Percentiles rank a stretch among this genome's conserved stretches.
These are phyloP conservation scores for Cottoperca gobio DNA, from an alignment of 2,797 vertebrate genomes.

Conservation along the genomic window DNA sequence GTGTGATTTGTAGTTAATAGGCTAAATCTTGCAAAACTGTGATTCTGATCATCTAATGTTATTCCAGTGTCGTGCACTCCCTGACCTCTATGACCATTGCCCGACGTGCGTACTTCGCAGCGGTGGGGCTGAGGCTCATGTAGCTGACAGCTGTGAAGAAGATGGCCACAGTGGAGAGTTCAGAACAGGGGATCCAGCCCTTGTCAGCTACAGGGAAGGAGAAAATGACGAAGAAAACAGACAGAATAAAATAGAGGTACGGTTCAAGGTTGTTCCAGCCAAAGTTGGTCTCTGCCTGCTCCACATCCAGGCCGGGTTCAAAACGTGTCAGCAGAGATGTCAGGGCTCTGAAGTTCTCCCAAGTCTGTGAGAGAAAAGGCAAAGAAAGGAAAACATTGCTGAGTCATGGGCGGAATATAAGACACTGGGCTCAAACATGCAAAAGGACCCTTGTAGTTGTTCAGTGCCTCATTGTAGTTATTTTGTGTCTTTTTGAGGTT, in stretches of 20 bases:
- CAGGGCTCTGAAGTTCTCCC: constrained; percentile 94
- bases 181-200: constrained; percentile 95
- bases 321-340: constrained; percentile 93
- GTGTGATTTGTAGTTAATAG: background rate
- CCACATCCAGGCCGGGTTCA: constrained; percentile 93
- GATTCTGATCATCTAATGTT: background rate
- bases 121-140: constrained; percentile 90
- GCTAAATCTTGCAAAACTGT: constrained; percentile 2
- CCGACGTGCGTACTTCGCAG: constrained; percentile 87
- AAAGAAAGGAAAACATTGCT: background rate
- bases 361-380: constrained; percentile 80
- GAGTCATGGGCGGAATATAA: background rate
- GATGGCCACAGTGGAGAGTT: constrained; percentile 91
- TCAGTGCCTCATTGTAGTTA: too few species aligned
- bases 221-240: constrained; percentile 95
- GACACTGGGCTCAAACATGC: too few species aligned
- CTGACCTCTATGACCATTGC: constrained; percentile 90
- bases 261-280: constrained; percentile 98
- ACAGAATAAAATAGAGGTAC: constrained; percentile 93
- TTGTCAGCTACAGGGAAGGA: constrained; percentile 96
- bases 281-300: constrained; percentile 96
- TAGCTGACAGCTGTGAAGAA: constrained; percentile 96
- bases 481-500: too few species aligned
- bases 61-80: background rate
- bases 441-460: too few species aligned